Conservation (phyloP, 2,113 vertebrate species). For the Phycodurus eques region DNA sequence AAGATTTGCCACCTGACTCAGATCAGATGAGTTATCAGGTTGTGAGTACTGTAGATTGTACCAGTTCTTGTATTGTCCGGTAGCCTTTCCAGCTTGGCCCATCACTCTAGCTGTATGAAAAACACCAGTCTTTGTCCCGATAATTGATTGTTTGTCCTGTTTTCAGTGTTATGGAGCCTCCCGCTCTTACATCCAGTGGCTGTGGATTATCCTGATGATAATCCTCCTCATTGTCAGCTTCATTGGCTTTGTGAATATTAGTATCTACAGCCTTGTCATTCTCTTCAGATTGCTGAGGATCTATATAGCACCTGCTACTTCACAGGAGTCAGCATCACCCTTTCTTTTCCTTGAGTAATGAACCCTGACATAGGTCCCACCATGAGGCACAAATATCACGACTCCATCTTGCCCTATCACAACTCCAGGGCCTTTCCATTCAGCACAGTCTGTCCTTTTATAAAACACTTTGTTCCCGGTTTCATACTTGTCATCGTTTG, state of each 20-base stretch:
- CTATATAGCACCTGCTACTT: too few relatives aligned
- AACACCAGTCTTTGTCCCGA: background rate
- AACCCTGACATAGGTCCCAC: background rate
- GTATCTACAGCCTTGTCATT: too few relatives aligned
- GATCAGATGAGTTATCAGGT: too few relatives aligned
- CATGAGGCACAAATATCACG: background rate
- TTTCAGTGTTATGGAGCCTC: too few relatives aligned
- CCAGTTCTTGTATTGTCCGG: slow-evolving; percentile 24
- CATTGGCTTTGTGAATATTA: too few relatives aligned
- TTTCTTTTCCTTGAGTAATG: background rate
- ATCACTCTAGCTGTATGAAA: background rate
- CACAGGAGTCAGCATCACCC: too few relatives aligned
- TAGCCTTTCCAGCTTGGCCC: slow-evolving; percentile 1
- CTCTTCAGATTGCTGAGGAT: too few relatives aligned
- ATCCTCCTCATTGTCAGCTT: too few relatives aligned
- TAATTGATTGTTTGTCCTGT: too few relatives aligned
- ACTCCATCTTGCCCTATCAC: slow-evolving; percentile 36
- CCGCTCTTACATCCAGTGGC: too few relatives aligned
- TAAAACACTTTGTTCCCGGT: slow-evolving; percentile 27
- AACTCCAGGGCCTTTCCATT: slow-evolving; percentile 15
- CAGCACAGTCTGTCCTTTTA: background rate
- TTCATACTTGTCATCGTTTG: slow-evolving; percentile 29
- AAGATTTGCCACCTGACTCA: too few relatives aligned
- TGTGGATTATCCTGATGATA: too few relatives aligned
- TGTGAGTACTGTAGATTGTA: slow-evolving; percentile 3